Conservation (phyloP, 2,113 vertebrate genomes). For the Apaloderma vittatum region DNA sequence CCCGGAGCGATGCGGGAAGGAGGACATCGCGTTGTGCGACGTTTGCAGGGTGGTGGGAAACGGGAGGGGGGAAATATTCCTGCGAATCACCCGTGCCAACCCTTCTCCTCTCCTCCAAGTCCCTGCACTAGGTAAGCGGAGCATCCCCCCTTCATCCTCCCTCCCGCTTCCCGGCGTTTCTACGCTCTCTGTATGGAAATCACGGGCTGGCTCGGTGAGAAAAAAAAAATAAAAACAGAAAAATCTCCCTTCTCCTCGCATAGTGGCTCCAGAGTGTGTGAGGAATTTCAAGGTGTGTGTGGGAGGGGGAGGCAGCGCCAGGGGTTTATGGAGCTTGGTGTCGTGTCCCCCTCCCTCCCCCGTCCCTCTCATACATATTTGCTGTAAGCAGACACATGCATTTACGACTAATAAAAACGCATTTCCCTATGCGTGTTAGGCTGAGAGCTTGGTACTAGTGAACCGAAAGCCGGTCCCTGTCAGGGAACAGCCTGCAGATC, state of each 20-base stretch:
- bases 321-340: background rate
- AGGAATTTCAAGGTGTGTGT: background rate
- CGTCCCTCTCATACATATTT: too few species aligned
- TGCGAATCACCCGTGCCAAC: background rate
- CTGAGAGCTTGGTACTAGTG: background rate
- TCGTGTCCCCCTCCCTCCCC: fast-evolving
- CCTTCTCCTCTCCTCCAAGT: background rate
- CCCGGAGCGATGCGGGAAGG: background rate
- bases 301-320: background rate
- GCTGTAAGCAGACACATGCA: background rate
- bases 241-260: background rate
- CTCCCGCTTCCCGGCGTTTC: background rate
- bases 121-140: background rate
- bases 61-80: background rate
- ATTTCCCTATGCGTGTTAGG: background rate
- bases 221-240: background rate
- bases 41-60: background rate
- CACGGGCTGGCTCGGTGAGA: background rate
- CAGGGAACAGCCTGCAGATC: background rate
- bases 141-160: background rate
- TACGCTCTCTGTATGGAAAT: conserved; percentile 47
- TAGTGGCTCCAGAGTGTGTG: background rate
- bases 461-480: fast-evolving
- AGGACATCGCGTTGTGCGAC: background rate
- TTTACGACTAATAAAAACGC: background rate